These are phyloP conservation scores for Odontocolon sp. DNA, from an alignment of 2,888 invertebrate species.

Conservation along the genomic window DNA sequence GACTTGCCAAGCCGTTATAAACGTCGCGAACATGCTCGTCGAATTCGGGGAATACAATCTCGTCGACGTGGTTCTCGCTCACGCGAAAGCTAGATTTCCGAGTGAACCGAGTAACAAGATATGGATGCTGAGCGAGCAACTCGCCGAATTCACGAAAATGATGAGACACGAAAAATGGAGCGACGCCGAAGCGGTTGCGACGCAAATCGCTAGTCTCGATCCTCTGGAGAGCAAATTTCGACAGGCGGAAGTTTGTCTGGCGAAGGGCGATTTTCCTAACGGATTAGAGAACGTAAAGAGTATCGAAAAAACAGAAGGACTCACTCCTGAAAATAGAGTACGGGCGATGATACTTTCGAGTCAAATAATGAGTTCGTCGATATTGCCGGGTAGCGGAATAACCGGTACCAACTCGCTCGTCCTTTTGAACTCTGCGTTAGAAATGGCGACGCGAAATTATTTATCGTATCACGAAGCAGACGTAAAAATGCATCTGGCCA, in stretches of 20 bases:
- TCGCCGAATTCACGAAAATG: conserved; percentile 82
- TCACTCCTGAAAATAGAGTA: conserved; percentile 81
- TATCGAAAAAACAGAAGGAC: conserved; percentile 68
- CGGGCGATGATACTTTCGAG: conserved; percentile 87
- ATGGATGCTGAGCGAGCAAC: conserved; percentile 87
- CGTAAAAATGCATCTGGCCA: conserved; percentile 90
- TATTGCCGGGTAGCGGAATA: conserved; percentile 83
- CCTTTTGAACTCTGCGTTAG: conserved; percentile 87
- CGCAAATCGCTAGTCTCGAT: conserved; percentile 81
- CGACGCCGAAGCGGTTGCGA: conserved; percentile 82
- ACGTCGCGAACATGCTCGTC: conserved; percentile 84
- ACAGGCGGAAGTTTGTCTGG: conserved; percentile 79
- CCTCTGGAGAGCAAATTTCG: conserved; percentile 81
- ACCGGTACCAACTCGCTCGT: conserved; percentile 82
- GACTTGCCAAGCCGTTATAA: conserved; percentile 87
- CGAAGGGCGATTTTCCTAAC: conserved; percentile 78
- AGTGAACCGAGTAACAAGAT: conserved; percentile 83
- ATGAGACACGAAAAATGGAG: conserved; percentile 81
- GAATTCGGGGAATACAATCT: conserved; percentile 83
- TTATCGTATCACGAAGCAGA: conserved; percentile 89
- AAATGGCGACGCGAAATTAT: conserved; percentile 88
- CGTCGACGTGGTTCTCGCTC: conserved; percentile 83
- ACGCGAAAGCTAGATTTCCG: conserved; percentile 86
- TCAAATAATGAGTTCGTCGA: conserved; percentile 84
- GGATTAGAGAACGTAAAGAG: conserved; percentile 70